Base-by-base conservation (phyloP, 2,797 vertebrate species). In the Molossus alvarezi region DNA sequence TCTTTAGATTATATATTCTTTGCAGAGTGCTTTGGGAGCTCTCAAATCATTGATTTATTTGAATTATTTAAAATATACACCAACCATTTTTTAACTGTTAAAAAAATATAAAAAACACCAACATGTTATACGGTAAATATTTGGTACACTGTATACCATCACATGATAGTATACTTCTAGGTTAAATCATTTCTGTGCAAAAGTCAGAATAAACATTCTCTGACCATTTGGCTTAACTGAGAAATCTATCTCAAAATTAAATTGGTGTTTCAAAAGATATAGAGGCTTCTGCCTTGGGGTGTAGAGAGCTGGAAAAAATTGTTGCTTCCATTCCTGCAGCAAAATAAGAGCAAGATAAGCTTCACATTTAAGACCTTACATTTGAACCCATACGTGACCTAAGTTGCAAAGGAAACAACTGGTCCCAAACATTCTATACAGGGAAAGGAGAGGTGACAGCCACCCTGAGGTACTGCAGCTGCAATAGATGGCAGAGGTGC, bases 51-150 rank as follows among this genome's bases (percentile, higher is more conserved):
- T 45, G 14, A 76, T 55, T 82, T 71, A 76, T 58, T 93, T 90
- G 14, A 82, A 57, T 75, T 71, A 73, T 67, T 91, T 93, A 53
- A 37, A 33, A 95, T 67, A 83, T 9, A 23, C 6, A 81, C 51
- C 20, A 72, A 72, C 13, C 15, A 81, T 58, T 84, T 88, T 86
- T 41, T 72, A 58, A 77, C 37, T 83, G 57, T 53, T 95, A 93
- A 83, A 93, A 90, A 85, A 41, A 5, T 71, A 93, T 45, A 45
- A 45, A 51, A 41, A 75, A n/a, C 58, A 80, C 77, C 69, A 81
- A 88, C 67, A 67, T 83, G 9, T 60, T 33, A 75, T 6, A 62
- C 18, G 81, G 25, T 20, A 89, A 65, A 57, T 82, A 33, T 5
- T 90, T 41, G 23, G 29, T 45, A 88, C 9, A 83, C 13, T 45